Percentiles rank a stretch among this genome's conserved stretches.
Evolutionary conservation across 1,140 invertebrate genomes (phyloP).

Genomic region (Steinernema feltiae): DNA sequence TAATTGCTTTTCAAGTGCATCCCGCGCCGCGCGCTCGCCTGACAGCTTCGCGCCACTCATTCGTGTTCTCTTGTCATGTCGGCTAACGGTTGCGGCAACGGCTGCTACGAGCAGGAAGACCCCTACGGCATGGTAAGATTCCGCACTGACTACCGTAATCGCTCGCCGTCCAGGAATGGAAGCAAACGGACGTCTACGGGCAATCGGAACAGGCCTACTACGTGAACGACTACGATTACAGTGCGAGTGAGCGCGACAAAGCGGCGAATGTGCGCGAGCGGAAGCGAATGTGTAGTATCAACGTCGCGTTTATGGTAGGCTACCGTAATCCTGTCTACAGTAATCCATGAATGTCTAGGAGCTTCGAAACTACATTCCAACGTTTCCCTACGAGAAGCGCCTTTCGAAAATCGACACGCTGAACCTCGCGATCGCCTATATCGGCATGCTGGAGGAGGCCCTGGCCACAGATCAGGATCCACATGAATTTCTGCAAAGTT

Average conservation of each 20-base stretch:
- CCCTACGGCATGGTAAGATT: not conserved
- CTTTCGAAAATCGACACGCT: constrained; percentile 95
- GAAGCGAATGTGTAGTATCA: constrained; percentile 91
- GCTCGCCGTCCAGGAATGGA: constrained; percentile 4
- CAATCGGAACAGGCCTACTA: not conserved
- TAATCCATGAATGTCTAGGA: too few relatives aligned
- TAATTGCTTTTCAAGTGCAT: too few relatives aligned
- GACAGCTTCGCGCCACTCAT: too few relatives aligned
- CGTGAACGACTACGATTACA: not conserved
- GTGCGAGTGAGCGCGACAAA: constrained; percentile 61
- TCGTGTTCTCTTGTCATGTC: not conserved
- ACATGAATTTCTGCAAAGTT: constrained; percentile 37
- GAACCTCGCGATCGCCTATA: constrained; percentile 92
- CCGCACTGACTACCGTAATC: not conserved
- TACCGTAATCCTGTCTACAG: too few relatives aligned
- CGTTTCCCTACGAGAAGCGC: constrained; percentile 96
- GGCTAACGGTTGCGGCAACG: not conserved
- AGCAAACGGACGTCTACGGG: not conserved
- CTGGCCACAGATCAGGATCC: constrained; percentile 60
- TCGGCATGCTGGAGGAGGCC: constrained; percentile 89
- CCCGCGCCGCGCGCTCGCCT: too few relatives aligned
- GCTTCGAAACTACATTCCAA: constrained; percentile 75
- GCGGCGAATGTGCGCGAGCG: constrained; percentile 90
- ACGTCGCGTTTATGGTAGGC: constrained; percentile 89
- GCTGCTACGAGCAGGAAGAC: not conserved